A percentile compares a stretch with the other conserved stretches of the same genome.
Evolutionary conservation across 2,113 vertebrate species (phyloP).

Genomic region (cat (Felis catus)): F.catus_Fca126_mat1.0 CM031413.1:87989501-87990000

Average conservation of each 20-base stretch:
- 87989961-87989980: background rate
- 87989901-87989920: background rate
- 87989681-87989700: too few relatives aligned
- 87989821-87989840: background rate
- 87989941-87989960: background rate
- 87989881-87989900: background rate
- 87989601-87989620: too few relatives aligned
- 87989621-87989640: too few relatives aligned
- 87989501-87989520: constrained; percentile 23
- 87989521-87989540: background rate
- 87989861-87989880: background rate
- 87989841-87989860: background rate
- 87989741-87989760: too few relatives aligned
- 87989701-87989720: too few relatives aligned
- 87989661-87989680: too few relatives aligned
- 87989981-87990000: background rate
- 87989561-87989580: background rate
- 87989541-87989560: background rate
- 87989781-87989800: background rate
- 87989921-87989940: background rate
- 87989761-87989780: too few relatives aligned
- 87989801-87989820: background rate
- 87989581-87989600: too few relatives aligned
- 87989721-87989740: too few relatives aligned
- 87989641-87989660: too few relatives aligned